Evolutionary conservation across 2,797 vertebrate genomes (phyloP).

Genomic region (Chromis chromis): DNA sequence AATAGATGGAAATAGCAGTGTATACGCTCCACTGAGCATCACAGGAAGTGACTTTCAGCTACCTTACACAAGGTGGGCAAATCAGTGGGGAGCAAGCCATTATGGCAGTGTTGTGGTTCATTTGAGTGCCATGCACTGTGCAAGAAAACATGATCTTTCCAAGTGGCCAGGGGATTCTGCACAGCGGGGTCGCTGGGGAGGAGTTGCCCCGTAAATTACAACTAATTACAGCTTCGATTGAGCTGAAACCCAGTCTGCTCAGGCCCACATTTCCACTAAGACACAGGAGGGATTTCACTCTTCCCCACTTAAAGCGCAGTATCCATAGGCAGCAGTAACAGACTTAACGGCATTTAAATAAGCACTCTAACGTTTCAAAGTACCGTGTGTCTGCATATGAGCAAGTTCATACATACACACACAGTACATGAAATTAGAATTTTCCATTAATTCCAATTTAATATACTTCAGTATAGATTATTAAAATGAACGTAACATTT

Average conservation of each 20-base stretch:
- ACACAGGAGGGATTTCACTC: constrained; percentile 73
- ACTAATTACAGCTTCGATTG: constrained; percentile 85
- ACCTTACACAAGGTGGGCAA: constrained; percentile 89
- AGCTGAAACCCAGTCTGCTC: constrained; percentile 77
- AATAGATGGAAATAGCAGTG: constrained; percentile 91
- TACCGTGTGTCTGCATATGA: not conserved
- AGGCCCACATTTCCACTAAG: constrained; percentile 69
- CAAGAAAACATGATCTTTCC: constrained; percentile 84
- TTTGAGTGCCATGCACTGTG: constrained; percentile 82
- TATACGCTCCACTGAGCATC: constrained; percentile 84
- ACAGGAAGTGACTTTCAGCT: constrained; percentile 87
- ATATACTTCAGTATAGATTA: constrained; percentile 1
- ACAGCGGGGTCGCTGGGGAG: constrained; percentile 80
- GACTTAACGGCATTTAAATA: constrained; percentile 56
- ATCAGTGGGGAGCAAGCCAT: constrained; percentile 85
- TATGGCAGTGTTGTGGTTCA: constrained; percentile 84
- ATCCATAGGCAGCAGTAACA: constrained; percentile 57
- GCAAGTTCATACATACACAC: not conserved
- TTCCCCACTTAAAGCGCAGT: constrained; percentile 61
- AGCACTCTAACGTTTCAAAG: constrained; percentile 35
- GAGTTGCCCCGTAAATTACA: constrained; percentile 84
- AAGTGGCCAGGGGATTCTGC: constrained; percentile 82
- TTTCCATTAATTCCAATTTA: constrained; percentile 5
- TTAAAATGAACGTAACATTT: not conserved
- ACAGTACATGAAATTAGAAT: not conserved